These are phyloP conservation scores for Nomada fabriciana DNA, from an alignment of 2,888 invertebrate species.

Conservation along the genomic window DNA sequence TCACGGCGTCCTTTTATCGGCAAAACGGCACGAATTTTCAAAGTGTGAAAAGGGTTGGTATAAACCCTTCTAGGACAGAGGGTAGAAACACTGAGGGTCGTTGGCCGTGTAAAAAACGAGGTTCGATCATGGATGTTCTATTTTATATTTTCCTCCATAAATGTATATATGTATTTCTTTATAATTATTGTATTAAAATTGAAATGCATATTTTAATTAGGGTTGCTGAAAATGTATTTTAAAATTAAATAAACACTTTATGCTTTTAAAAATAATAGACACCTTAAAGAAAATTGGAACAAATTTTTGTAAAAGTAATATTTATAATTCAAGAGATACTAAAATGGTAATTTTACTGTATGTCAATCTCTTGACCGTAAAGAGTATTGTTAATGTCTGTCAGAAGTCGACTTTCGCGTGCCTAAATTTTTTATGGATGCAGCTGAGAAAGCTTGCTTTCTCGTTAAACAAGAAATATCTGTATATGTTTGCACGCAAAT, in stretches of 20 bases:
- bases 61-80: slow-evolving; percentile 5
- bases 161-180: too few relatives aligned
- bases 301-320: neutral
- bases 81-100: slow-evolving; percentile 22
- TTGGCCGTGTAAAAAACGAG: slow-evolving; percentile 12
- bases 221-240: too few relatives aligned
- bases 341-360: slow-evolving; percentile 8
- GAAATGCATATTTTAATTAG: too few relatives aligned
- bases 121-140: neutral
- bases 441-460: slow-evolving; percentile 21
- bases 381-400: neutral
- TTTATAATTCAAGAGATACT: neutral
- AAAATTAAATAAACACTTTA: too few relatives aligned
- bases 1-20: slow-evolving; percentile 77
- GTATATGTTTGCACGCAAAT: neutral
- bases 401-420: slow-evolving; percentile 31
- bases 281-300: too few relatives aligned
- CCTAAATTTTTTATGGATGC: neutral
- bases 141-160: neutral
- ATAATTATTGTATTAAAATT: too few relatives aligned
- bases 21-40: slow-evolving; percentile 69
- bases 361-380: slow-evolving; percentile 12
- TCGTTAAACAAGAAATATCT: slow-evolving; percentile 8
- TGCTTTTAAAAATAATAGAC: too few relatives aligned
- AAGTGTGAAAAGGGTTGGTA: slow-evolving; percentile 73